These are phyloP conservation scores for Acanthurus tractus DNA, from an alignment of 2,797 vertebrate species.

Conservation along the genomic window DNA sequence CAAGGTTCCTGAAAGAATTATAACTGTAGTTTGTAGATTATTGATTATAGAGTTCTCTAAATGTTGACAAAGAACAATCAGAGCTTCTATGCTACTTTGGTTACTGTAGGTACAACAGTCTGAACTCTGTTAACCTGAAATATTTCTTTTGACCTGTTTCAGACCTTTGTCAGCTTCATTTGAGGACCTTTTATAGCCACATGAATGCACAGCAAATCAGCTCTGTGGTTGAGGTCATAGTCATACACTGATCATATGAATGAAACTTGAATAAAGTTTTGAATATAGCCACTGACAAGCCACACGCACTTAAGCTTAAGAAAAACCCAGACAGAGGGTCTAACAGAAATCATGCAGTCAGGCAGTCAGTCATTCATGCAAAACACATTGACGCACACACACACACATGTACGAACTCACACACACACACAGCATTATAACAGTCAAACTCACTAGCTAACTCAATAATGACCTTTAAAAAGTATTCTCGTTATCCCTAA, in stretches of 20 bases:
- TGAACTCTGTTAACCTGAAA: constrained; percentile 1
- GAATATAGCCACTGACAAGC: constrained; percentile 32
- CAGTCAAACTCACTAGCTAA: constrained; percentile 40
- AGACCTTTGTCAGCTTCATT: constrained; percentile 3
- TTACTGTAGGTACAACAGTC: not conserved
- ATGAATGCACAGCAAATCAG: constrained; percentile 21
- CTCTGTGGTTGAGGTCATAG: constrained; percentile 29
- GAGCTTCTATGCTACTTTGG: not conserved
- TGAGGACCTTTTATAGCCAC: constrained; percentile 10
- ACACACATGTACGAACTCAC: constrained; percentile 6
- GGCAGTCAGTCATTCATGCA: constrained; percentile 32
- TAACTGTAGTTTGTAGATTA: not conserved
- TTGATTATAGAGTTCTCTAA: not conserved
- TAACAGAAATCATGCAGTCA: constrained; percentile 44
- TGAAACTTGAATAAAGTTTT: constrained; percentile 47
- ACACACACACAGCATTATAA: constrained; percentile 23
- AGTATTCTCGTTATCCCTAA: constrained; percentile 46
- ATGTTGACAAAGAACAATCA: not conserved
- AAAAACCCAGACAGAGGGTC: constrained; percentile 37
- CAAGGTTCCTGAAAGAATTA: not conserved
- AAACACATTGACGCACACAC: not conserved
- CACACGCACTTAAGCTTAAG: constrained; percentile 29
- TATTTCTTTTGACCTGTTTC: not conserved
- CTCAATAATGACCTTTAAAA: constrained; percentile 42
- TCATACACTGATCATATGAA: constrained; percentile 33